These are phyloP conservation scores for Tenualosa thibaudeaui DNA, from an alignment of 2,797 vertebrate genomes.

Conservation along the genomic window DNA sequence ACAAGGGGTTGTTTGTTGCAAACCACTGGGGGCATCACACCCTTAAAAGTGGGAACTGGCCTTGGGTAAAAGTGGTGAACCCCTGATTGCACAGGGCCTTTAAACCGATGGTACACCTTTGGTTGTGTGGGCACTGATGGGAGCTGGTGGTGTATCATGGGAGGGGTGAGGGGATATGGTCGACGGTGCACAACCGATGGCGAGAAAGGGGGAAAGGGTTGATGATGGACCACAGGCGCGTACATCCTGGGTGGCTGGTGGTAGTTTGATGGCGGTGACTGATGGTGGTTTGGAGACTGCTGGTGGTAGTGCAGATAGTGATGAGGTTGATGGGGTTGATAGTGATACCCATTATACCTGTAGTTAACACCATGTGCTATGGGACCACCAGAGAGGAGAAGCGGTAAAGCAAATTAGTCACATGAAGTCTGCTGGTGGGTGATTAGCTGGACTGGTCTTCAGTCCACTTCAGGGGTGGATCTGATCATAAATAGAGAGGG, in stretches of 20 bases:
- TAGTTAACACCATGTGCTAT: conserved; percentile 75
- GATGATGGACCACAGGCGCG: conserved; percentile 16
- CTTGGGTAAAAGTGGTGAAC: conserved; percentile 59
- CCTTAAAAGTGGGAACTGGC: conserved; percentile 56
- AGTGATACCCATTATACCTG: conserved; percentile 75
- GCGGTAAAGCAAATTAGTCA: conserved; percentile 69
- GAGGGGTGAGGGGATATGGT: conserved; percentile 60
- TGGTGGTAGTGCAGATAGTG: conserved; percentile 14
- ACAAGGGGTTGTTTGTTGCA: conserved; percentile 38
- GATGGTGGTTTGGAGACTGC: background rate
- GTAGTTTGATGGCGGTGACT: background rate
- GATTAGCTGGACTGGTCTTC: conserved; percentile 51
- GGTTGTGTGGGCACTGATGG: conserved; percentile 48
- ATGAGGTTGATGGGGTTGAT: conserved; percentile 47
- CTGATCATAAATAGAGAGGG: background rate
- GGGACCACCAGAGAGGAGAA: conserved; percentile 70
- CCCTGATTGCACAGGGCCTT: conserved; percentile 54
- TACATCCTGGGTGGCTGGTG: background rate
- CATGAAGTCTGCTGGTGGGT: conserved; percentile 54
- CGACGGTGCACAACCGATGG: conserved; percentile 68
- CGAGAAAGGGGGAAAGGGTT: conserved; percentile 57
- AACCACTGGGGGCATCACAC: conserved; percentile 37
- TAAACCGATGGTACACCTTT: conserved; percentile 58
- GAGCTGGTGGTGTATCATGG: conserved; percentile 67
- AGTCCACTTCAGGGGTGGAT: background rate